Evolutionary conservation across 2,113 vertebrate species (phyloP), one percentile per base, ranked within the genome.

Genomic region (Eonycteris spelaea): DNA sequence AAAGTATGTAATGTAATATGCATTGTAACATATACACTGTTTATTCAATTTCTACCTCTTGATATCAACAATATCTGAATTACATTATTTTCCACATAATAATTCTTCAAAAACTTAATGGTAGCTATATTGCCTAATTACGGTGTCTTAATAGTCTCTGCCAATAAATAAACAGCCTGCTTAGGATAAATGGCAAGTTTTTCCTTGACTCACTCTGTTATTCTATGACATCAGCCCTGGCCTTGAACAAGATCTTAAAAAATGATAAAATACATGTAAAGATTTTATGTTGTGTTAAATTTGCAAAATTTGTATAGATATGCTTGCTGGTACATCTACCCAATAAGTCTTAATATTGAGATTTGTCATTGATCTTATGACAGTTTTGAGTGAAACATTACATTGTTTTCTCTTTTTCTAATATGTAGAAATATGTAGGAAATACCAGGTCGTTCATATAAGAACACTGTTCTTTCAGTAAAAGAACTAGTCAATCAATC

Each of bases 341-440:
- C 38, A 8, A 7, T 86, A 77, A 51, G 4, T 51, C 55, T 71
- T 83, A 82, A 38, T 65, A 22, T 38, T 48, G 22, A 88, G 16
- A 84, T 26, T 71, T 90, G 3, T 91, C 8, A 33, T 43, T 30
- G 6, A 84, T 21, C 2, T 88, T 68, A n/a, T 79, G 28, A 93
- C 5, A 1, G 13, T 70, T 91, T 63, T 45, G 24, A 57, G 6
- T 71, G 22, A 82, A 77, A 38, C 53, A 55, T 38, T 48, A 89
- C 24, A 5, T 5, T 84, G 67, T 57, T 24, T 19, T 38, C 10
- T 55, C 53, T 26, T 53, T 30, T 24, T 84, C 18, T 6, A 84
- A 33, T 79, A 45, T 61, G 3, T n/a, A 67, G 35, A 95, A 92
- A 65, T 70, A 92, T n/a, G 7, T 55, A 70, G 51, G 67, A 89